Base-by-base conservation (phyloP, 2,113 vertebrate genomes). In the Geococcyx californianus region DNA sequence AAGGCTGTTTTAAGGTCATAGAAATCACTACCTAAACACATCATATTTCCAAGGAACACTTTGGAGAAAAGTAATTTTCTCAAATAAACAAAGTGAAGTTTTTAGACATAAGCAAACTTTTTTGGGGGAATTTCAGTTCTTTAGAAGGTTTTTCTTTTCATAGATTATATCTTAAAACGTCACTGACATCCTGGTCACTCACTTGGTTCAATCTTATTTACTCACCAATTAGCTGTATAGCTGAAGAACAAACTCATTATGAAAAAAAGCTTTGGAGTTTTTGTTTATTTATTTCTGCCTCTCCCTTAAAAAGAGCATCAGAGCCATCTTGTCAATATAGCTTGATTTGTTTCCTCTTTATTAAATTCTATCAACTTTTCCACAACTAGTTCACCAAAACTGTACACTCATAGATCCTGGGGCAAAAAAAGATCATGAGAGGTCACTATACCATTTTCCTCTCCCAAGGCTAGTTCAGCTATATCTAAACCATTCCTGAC, bases 1-100 rank as follows among this genome's bases (percentile, higher is more conserved):
- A 96, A 97, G 94, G 66, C 96, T 97, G 55, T 95, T 97, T 97
- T 97, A 97, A 98, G 96, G 97, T 98, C 95, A 97, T 2, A 80
- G 70, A 89, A 97, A 94, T 91, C 93, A 84, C 87, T 96, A 47
- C 79, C 24, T 82, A 90, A 97, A 97, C 56, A 78, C 33, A 94
- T 81, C 21, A 9, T 38, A 59, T 83, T 88, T 93, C 83, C 42
- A 62, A 76, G 62, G 82, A 79, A 81, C 45, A 82, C 55, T 80
- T 77, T 24, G 31, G 38, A 87, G 76, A 59, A 81, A 87, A 86
- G 45, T 60, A 0, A 81, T 94, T 76, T 81, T 67, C 83, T 88
- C 49, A 87, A 56, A 87, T 88, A 73, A 95, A 82, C 34, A 87
- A 17, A 49, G 34, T 49, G n/a, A 81, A 60, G 47, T 86, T 95